These are phyloP conservation scores for Pungitius pungitius DNA, from an alignment of 2,113 vertebrate genomes.

Conservation along the genomic window DNA sequence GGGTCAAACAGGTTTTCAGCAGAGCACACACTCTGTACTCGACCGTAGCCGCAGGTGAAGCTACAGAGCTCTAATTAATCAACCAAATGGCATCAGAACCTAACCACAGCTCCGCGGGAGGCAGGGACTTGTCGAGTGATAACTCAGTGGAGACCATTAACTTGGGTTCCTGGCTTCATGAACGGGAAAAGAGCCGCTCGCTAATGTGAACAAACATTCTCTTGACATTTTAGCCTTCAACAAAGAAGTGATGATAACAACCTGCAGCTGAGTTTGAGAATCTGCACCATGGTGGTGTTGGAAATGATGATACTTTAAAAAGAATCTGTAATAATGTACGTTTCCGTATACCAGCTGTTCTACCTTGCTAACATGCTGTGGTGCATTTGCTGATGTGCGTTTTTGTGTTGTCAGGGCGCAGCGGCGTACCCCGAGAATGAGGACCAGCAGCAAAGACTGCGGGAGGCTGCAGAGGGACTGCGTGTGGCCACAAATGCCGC, in stretches of 20 bases:
- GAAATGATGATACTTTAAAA: background rate
- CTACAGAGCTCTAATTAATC: slow-evolving; percentile 52
- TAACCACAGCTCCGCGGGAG: slow-evolving; percentile 25
- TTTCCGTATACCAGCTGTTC: background rate
- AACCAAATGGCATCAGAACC: slow-evolving; percentile 52
- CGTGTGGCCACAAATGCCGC: slow-evolving; percentile 96
- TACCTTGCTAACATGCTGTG: background rate
- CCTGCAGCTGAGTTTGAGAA: slow-evolving; percentile 16
- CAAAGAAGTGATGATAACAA: slow-evolving; percentile 17
- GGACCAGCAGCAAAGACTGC: slow-evolving; percentile 94
- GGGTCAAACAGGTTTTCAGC: slow-evolving; percentile 25
- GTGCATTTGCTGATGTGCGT: background rate
- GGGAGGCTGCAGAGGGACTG: slow-evolving; percentile 95
- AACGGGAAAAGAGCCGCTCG: slow-evolving; percentile 7
- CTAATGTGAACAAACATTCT: slow-evolving; percentile 10
- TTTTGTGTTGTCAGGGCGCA: slow-evolving; percentile 83
- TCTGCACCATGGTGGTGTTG: slow-evolving; percentile 9
- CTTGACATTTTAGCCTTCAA: slow-evolving; percentile 12
- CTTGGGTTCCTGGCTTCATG: slow-evolving; percentile 11
- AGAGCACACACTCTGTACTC: background rate
- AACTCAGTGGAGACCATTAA: slow-evolving; percentile 21
- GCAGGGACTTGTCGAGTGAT: background rate
- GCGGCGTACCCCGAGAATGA: slow-evolving; percentile 97
- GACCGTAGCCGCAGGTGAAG: slow-evolving; percentile 38
- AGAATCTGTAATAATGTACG: background rate